Base-by-base conservation (phyloP, 2,888 invertebrate species). In the Orthosia cruda region DNA sequence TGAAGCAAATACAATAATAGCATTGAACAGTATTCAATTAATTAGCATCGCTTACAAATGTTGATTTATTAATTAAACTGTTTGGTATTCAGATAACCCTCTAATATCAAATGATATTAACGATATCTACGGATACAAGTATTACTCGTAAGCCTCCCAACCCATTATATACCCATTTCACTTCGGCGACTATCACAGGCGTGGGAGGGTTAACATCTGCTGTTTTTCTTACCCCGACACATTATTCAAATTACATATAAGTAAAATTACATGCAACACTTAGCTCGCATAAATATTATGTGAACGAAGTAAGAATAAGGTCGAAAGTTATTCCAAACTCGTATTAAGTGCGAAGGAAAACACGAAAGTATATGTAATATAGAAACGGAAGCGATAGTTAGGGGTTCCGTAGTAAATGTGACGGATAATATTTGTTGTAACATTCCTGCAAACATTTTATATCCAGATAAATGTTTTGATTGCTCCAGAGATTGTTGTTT, bases 211-310 rank as follows among this genome's bases (percentile, higher is more conserved):
- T 80, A 67, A 59, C 81, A 84, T 77, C 77, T 77, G 81, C 57
- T 76, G 64, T 80, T 76, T 71, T 84, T 74, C 81, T 84, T 74
- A 55, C 80, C 69, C 76, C 18, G 54, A 72, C 74, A 70, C 85
- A 81, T 83, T 77, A 84, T 81, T 84, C 63, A 83, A 83, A 81
- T 84, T 74, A 81, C 66, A 71, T 69, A 49, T 80, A 80, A 83
- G 83, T 83, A 63, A 81, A 61, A 69, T 84, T 77, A 80, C 71
- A 52, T 80, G 77, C 71, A 74, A 81, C 83, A 84, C 84, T 83
- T 81, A 83, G 69, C 81, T 59, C 52, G 32, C 57, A 49, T 69
- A 71, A 82, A 82, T 75, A 80, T 63, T 84, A 63, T 71, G 84
- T 65, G 74, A 72, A 67, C 47, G 52, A 69, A 80, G 72, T 80